A percentile compares a stretch with the other conserved stretches of the same genome.
Evolutionary conservation across 2,797 vertebrate species (phyloP).

Genomic region (Sciaenops ocellatus): DNA sequence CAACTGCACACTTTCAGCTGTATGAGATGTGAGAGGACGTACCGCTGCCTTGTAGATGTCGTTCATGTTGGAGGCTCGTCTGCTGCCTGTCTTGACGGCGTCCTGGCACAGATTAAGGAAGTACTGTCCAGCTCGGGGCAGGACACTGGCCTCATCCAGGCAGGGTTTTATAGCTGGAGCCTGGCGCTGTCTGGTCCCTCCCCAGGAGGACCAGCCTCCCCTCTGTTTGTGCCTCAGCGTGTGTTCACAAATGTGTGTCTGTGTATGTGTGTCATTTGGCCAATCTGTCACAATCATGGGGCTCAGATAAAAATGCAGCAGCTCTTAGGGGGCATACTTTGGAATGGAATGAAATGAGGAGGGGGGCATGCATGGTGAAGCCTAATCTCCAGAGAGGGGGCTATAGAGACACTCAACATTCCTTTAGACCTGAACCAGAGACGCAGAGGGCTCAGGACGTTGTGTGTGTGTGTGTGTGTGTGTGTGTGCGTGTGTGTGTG

Average conservation of each 20-base stretch:
- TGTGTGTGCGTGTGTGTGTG: conserved; percentile 11
- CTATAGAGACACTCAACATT: conserved; percentile 84
- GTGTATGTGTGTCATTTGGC: conserved; percentile 78
- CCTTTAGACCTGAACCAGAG: conserved; percentile 71
- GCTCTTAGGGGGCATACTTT: conserved; percentile 81
- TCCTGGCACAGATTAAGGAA: conserved; percentile 73
- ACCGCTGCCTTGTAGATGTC: conserved; percentile 91
- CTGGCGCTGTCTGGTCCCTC: conserved; percentile 73
- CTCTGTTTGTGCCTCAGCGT: conserved; percentile 54
- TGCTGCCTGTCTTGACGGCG: conserved; percentile 70
- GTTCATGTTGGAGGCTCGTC: conserved; percentile 82
- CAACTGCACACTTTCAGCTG: conserved; percentile 20
- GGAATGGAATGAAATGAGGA: conserved; percentile 78
- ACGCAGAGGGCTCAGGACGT: conserved; percentile 43
- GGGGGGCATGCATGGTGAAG: conserved; percentile 53
- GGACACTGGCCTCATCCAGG: conserved; percentile 73
- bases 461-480: conserved; percentile 22
- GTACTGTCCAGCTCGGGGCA: conserved; percentile 77
- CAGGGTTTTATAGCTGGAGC: conserved; percentile 80
- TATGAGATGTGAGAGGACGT: conserved; percentile 59
- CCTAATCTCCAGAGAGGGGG: conserved; percentile 78
- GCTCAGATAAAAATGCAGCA: conserved; percentile 85
- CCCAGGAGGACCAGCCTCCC: conserved; percentile 61
- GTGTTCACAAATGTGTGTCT: conserved; percentile 62
- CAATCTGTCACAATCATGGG: conserved; percentile 84